These are phyloP conservation scores for Ricordea florida DNA, from an alignment of 92 coral and sea anemone species.

Conservation along the genomic window DNA sequence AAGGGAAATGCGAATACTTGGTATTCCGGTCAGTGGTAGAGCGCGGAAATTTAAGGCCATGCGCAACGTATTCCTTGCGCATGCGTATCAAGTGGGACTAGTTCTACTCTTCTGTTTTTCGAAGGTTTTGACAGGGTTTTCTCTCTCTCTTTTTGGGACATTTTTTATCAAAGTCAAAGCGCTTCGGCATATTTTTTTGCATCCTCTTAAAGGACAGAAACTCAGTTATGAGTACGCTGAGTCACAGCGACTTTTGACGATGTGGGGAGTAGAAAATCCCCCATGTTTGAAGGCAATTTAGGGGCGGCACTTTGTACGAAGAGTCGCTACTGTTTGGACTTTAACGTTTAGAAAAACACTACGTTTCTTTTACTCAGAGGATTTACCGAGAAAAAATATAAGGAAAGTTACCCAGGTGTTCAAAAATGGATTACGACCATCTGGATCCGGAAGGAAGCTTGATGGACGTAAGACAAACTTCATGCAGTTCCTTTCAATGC, in stretches of 20 bases:
- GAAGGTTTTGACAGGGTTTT: slow-evolving; percentile 49
- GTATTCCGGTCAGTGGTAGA: slow-evolving; percentile 60
- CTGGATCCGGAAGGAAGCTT: slow-evolving; percentile 98
- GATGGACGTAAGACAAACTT: slow-evolving; percentile 86
- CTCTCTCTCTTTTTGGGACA: background rate
- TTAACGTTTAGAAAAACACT: background rate
- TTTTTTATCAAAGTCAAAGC: background rate
- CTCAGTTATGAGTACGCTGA: slow-evolving; percentile 13
- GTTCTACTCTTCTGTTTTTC: slow-evolving; percentile 76
- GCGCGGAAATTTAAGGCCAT: slow-evolving; percentile 50
- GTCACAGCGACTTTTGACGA: background rate
- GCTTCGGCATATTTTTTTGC: background rate
- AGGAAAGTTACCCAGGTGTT: slow-evolving; percentile 22
- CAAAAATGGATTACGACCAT: slow-evolving; percentile 92
- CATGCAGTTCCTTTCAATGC: background rate
- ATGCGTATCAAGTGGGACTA: slow-evolving; percentile 69
- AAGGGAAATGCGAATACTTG: too few species aligned
- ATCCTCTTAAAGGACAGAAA: background rate
- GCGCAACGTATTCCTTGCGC: slow-evolving; percentile 61
- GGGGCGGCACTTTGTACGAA: slow-evolving; percentile 68
- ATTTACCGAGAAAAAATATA: background rate
- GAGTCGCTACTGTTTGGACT: slow-evolving; percentile 48
- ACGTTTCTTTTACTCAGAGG: background rate
- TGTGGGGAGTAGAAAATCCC: slow-evolving; percentile 43
- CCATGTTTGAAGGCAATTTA: slow-evolving; percentile 26